A percentile compares a stretch with the other conserved stretches of the same genome.
phyloP scores from a whole-genome alignment of 37 sponge, comb jelly and placozoan species.

The Axinella damicornis region DNA sequence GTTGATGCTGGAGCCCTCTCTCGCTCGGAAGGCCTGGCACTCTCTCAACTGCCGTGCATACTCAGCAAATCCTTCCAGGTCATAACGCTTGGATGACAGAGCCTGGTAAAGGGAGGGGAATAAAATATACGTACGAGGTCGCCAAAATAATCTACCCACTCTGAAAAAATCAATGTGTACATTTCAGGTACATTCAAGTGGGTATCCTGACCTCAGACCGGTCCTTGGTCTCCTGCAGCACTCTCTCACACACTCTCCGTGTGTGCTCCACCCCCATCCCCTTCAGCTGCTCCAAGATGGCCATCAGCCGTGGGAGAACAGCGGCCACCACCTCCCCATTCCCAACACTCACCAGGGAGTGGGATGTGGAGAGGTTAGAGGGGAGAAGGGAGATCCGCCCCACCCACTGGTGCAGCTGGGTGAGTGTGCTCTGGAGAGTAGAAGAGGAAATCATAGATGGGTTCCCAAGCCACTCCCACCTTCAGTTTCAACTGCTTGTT shows the following conservation, averaged over 20 bases:
- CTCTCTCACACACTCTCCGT: conserved; percentile 26
- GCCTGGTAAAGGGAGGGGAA: conserved; percentile 22
- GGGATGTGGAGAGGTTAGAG: conserved; percentile 10
- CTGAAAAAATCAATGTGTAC: no score
- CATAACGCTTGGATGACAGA: conserved; percentile 58
- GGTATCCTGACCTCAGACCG: conserved; percentile 2
- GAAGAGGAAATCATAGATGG: background rate
- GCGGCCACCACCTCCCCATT: conserved; percentile 1
- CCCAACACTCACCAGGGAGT: conserved; percentile 32
- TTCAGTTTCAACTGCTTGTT: no score
- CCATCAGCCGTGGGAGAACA: conserved; percentile 6
- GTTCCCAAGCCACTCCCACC: no score
- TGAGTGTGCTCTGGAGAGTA: conserved; percentile 10
- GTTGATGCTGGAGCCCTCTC: conserved; percentile 17
- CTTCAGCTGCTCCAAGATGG: conserved; percentile 27
- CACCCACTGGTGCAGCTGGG: conserved; percentile 1
- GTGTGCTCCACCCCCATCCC: background rate
- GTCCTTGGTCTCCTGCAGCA: conserved; percentile 32
- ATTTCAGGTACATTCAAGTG: no score
- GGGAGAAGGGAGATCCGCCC: conserved; percentile 24
- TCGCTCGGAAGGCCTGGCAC: conserved; percentile 9
- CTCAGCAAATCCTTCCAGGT: conserved; percentile 77
- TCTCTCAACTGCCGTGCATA: conserved; percentile 55
- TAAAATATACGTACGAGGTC: no score
- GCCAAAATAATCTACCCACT: no score